Conservation (phyloP, 2,113 vertebrate species). For the Cygnus buccinator region DNA sequence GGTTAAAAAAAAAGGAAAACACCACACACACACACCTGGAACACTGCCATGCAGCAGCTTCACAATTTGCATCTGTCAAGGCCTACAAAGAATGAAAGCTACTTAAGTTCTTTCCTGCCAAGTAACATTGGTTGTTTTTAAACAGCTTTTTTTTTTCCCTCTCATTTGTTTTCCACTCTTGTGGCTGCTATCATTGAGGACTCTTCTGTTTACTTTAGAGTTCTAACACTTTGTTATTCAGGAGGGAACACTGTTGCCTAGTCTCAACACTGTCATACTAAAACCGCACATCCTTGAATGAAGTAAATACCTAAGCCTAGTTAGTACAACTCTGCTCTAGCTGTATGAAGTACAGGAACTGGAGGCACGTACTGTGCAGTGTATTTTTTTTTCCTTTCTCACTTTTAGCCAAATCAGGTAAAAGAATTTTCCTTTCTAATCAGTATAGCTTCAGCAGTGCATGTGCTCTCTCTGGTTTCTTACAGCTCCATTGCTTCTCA, state of each 20-base stretch:
- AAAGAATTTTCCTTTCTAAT: background rate
- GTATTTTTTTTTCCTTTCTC: background rate
- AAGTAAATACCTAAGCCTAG: rapidly evolving
- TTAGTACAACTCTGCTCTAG: rapidly evolving
- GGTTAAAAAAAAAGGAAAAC: background rate
- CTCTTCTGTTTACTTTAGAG: background rate
- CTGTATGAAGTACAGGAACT: rapidly evolving
- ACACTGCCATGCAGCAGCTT: rapidly evolving
- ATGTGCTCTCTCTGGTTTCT: rapidly evolving
- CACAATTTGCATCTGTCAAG: background rate
- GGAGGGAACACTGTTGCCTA: rapidly evolving
- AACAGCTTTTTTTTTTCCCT: background rate
- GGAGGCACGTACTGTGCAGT: background rate
- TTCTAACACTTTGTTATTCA: background rate
- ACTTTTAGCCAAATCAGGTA: background rate
- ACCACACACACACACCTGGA: background rate
- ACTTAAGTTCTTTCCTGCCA: background rate
- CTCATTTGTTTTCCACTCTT: background rate
- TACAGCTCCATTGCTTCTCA: background rate
- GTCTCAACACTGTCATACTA: rapidly evolving
- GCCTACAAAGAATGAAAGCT: background rate
- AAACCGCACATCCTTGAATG: background rate
- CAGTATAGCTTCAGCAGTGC: background rate
- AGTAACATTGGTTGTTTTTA: background rate
- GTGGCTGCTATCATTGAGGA: background rate